Evolutionary conservation across 1,140 invertebrate genomes (phyloP).

Genomic region (Cherax quadricarinatus): DNA sequence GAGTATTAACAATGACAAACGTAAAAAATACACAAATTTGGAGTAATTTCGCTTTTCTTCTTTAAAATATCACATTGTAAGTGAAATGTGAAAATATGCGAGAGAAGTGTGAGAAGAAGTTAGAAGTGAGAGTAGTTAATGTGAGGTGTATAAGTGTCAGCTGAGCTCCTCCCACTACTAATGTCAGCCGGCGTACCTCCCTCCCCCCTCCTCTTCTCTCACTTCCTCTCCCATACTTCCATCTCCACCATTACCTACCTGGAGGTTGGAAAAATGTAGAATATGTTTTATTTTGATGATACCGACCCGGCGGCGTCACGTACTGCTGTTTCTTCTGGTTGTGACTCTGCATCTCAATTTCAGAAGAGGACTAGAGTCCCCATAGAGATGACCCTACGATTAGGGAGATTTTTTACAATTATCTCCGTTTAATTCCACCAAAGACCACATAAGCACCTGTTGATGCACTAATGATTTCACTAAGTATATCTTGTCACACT

Average conservation of each 20-base stretch:
- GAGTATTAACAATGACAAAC: too few species aligned
- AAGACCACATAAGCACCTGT: slow-evolving; percentile 57
- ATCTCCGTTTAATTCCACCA: slow-evolving; percentile 55
- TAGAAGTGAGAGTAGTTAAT: too few species aligned
- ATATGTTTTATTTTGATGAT: slow-evolving; percentile 20
- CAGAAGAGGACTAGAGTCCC: slow-evolving; percentile 50
- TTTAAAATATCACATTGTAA: too few species aligned
- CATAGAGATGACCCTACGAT: slow-evolving; percentile 51
- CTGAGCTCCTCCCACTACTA: slow-evolving; percentile 46
- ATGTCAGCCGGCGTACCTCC: slow-evolving; percentile 43
- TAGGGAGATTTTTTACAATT: slow-evolving; percentile 60
- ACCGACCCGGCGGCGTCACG: slow-evolving; percentile 46
- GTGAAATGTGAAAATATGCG: too few species aligned
- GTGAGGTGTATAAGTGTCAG: slow-evolving; percentile 20
- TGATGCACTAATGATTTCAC: slow-evolving; percentile 50
- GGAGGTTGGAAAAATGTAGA: slow-evolving; percentile 25
- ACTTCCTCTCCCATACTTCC: background rate
- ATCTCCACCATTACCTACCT: slow-evolving; percentile 6
- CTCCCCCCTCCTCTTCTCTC: slow-evolving; percentile 6
- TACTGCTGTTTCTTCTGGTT: slow-evolving; percentile 47
- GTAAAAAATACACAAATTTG: too few species aligned
- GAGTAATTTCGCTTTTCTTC: too few species aligned
- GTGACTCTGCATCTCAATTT: slow-evolving; percentile 60
- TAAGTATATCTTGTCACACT: slow-evolving; percentile 43
- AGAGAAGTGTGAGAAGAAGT: too few species aligned